Conservation (phyloP, 2,113 vertebrate species). For the Aphelocoma coerulescens region DNA sequence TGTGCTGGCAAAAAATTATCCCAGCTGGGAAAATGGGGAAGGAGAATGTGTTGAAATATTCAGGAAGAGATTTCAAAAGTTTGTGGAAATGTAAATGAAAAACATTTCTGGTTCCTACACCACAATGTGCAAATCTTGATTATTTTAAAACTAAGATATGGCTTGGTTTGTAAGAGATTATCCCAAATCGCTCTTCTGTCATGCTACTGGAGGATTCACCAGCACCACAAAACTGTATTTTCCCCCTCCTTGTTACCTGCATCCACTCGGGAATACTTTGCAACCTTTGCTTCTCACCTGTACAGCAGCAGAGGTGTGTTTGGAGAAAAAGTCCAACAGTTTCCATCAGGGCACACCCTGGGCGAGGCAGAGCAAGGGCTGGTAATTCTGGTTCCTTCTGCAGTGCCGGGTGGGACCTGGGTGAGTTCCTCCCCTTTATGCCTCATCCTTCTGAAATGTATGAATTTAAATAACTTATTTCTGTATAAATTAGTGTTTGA, state of each 20-base stretch:
- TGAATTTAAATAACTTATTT: not conserved
- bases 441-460: not conserved
- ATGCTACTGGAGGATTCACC: not conserved
- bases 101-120: not conserved
- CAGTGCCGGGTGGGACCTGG: not conserved
- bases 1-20: conserved; percentile 52
- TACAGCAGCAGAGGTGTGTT: not conserved
- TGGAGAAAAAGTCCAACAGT: not conserved
- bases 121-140: not conserved
- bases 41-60: conserved; percentile 25
- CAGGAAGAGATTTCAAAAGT: conserved; percentile 22
- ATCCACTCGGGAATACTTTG: not conserved
- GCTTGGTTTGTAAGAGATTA: not conserved
- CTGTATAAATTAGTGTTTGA: not conserved
- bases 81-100: not conserved
- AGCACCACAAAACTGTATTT: not conserved
- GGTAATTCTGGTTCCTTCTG: conserved; percentile 31
- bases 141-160: not conserved
- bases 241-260: not conserved
- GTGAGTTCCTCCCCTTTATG: not conserved
- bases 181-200: not conserved
- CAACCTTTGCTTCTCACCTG: not conserved
- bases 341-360: not conserved
- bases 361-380: not conserved
- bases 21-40: conserved; percentile 41